A percentile compares a stretch with the other conserved stretches of the same genome.
Evolutionary conservation across 1,140 invertebrate genomes (phyloP).

Genomic region (Heliconius eleuchia): DNA sequence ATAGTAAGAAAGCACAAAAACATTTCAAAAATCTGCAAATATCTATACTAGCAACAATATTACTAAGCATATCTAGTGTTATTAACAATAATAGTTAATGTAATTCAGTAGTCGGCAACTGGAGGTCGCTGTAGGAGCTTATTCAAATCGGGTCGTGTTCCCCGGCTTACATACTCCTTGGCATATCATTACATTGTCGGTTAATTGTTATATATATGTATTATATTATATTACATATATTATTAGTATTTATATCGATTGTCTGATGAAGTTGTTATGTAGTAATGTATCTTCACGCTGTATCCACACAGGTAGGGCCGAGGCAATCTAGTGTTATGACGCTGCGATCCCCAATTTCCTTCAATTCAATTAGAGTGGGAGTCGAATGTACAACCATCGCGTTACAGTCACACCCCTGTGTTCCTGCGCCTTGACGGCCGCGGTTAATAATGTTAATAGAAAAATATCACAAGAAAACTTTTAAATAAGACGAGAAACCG

Average conservation of each 20-base stretch:
- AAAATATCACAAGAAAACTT: not conserved
- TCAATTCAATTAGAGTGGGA: no score
- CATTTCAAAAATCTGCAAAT: not conserved
- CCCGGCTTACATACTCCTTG: constrained; percentile 21
- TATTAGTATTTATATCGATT: not conserved
- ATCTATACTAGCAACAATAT: not conserved
- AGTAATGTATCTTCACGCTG: not conserved
- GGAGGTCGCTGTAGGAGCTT: constrained; percentile 32
- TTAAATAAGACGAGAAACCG: not conserved
- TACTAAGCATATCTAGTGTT: not conserved
- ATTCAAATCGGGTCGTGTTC: constrained; percentile 41
- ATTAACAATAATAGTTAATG: constrained; percentile 13
- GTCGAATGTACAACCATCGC: no score
- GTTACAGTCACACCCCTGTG: no score
- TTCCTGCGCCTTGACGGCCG: no score
- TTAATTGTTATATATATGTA: not conserved
- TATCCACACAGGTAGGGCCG: no score
- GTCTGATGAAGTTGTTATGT: not conserved
- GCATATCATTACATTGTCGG: constrained; percentile 1
- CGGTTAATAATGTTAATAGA: no score
- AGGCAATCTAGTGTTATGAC: no score
- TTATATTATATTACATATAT: not conserved
- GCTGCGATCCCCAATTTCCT: no score
- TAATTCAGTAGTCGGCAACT: constrained; percentile 15
- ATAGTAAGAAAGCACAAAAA: not conserved